Conservation (phyloP, 2,113 vertebrate genomes). For the Entosphenus tridentatus region DNA sequence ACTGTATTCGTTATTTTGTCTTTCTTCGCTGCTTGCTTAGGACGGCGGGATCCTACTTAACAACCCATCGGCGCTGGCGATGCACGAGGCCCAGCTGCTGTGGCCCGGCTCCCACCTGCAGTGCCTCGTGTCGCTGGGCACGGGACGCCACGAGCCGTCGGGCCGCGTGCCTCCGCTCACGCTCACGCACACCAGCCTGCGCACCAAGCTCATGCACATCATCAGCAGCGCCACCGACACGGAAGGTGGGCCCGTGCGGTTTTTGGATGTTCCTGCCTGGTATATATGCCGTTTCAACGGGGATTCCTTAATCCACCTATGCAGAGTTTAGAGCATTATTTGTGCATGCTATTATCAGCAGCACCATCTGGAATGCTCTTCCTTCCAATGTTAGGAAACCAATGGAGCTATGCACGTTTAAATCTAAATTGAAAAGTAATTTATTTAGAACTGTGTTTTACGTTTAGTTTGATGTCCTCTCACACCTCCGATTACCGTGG, state of each 20-base stretch:
- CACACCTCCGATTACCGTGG: no score
- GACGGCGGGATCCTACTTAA: slow-evolving; percentile 30
- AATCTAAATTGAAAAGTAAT: no score
- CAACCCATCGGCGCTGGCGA: slow-evolving; percentile 29
- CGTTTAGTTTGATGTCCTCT: no score
- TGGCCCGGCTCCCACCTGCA: slow-evolving; percentile 29
- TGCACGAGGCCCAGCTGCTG: slow-evolving; percentile 28
- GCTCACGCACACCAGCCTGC: slow-evolving; percentile 25
- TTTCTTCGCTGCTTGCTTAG: slow-evolving; percentile 13
- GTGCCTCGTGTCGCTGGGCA: slow-evolving; percentile 32
- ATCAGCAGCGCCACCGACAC: slow-evolving; percentile 34
- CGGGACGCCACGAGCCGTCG: slow-evolving; percentile 23
- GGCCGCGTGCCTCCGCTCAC: slow-evolving; percentile 15
- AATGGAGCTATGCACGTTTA: no score
- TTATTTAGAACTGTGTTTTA: no score
- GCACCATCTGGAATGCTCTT: no score
- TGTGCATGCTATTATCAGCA: no score
- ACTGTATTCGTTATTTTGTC: not conserved
- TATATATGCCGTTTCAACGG: no score
- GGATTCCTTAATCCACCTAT: no score
- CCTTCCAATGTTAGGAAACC: no score
- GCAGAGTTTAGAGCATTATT: no score
- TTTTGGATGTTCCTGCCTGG: not conserved
- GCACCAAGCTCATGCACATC: slow-evolving; percentile 29
- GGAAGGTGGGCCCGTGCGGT: slow-evolving; percentile 18